phyloP scores from a whole-genome alignment of 2,113 vertebrate genomes.

The Calonectris borealis region DNA sequence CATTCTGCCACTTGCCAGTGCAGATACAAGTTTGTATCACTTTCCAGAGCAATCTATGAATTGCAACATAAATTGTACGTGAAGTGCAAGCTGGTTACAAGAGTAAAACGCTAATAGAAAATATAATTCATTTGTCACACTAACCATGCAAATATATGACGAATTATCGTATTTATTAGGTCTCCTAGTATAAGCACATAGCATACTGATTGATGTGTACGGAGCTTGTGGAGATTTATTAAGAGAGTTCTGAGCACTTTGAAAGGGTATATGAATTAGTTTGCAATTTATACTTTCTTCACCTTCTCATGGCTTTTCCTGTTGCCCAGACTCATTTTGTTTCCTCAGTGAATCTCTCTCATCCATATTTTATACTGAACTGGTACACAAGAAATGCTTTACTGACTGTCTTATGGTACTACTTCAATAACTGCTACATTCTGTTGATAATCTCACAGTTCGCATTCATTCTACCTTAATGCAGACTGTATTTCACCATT shows the following conservation, averaged over 20 bases:
- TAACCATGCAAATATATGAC: neutral
- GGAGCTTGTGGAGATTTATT: neutral
- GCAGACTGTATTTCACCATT: neutral
- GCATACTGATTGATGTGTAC: neutral
- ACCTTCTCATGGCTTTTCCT: neutral
- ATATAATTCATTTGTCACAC: neutral
- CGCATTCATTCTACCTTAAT: neutral
- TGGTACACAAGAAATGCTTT: neutral
- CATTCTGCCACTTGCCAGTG: neutral
- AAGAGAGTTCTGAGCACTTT: neutral
- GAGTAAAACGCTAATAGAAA: neutral
- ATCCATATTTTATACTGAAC: neutral
- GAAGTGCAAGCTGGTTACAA: neutral
- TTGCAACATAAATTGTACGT: neutral
- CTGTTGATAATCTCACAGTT: neutral
- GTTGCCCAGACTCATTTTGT: neutral
- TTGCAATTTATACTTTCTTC: neutral
- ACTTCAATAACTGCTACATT: neutral
- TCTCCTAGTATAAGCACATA: neutral
- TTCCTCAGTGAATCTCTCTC: neutral
- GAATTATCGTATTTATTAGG: neutral
- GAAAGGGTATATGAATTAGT: neutral
- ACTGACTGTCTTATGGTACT: neutral
- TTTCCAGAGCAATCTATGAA: neutral
- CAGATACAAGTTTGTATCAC: neutral